A percentile compares a stretch with the other conserved stretches of the same genome.
phyloP scores from a whole-genome alignment of 2,113 vertebrate species.

The Mionectes macconnelli region DNA sequence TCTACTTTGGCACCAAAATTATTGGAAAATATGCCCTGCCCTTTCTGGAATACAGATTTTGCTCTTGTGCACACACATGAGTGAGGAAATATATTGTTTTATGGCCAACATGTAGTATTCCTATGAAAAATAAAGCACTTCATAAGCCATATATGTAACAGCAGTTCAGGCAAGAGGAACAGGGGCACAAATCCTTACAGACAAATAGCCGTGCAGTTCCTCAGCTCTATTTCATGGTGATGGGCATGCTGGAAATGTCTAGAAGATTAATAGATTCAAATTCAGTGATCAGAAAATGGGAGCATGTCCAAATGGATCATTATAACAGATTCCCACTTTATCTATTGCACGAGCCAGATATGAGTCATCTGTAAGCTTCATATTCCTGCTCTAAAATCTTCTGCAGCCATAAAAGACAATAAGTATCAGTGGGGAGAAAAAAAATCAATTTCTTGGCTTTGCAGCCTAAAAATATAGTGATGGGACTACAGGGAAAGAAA shows the following conservation, averaged over 20 bases:
- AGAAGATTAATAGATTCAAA: constrained; percentile 44
- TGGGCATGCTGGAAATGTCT: constrained; percentile 23
- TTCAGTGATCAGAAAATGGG: constrained; percentile 39
- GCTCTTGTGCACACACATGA: not conserved
- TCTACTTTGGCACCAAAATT: constrained; percentile 13
- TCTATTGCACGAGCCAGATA: not conserved
- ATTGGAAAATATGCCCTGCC: not conserved
- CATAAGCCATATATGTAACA: constrained; percentile 11
- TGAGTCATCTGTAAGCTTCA: constrained; percentile 29
- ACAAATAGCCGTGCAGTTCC: not conserved
- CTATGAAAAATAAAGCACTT: not conserved
- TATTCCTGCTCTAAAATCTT: constrained; percentile 22
- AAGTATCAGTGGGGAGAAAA: not conserved
- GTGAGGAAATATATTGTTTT: not conserved
- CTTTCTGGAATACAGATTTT: not conserved
- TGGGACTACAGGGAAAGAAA: not conserved
- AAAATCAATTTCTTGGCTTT: constrained; percentile 46
- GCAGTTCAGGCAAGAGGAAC: not conserved
- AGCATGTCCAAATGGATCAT: constrained; percentile 47
- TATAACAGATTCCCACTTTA: constrained; percentile 38
- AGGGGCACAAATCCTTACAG: not conserved
- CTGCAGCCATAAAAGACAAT: constrained; percentile 34
- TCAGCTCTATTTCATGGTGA: constrained; percentile 39
- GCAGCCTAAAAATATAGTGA: constrained; percentile 32
- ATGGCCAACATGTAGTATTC: not conserved